Conservation (phyloP, 1,140 invertebrate genomes). For the Trichoplusia ni region DNA sequence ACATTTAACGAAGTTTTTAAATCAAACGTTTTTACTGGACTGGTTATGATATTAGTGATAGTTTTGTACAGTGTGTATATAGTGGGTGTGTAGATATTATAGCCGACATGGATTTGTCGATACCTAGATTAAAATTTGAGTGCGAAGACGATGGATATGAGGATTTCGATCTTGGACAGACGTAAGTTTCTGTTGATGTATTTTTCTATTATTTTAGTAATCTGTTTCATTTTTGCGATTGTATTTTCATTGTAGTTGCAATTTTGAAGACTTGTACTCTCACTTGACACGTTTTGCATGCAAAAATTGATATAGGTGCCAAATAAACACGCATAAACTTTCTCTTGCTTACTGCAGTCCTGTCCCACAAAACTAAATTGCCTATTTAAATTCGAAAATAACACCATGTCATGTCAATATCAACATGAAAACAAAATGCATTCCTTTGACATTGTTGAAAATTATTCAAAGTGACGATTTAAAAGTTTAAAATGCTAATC, state of each 20-base stretch:
- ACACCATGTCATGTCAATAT: no score
- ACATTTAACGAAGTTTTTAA: constrained; percentile 2
- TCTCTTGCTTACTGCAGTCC: no score
- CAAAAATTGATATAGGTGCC: background rate
- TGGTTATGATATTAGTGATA: constrained; percentile 39
- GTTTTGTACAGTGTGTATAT: constrained; percentile 46
- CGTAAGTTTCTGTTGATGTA: constrained; percentile 47
- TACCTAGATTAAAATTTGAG: constrained; percentile 65
- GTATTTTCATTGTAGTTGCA: no score
- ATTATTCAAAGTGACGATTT: no score
- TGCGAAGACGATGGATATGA: constrained; percentile 45
- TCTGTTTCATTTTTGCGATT: background rate
- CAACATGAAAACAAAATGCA: no score
- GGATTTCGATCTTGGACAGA: constrained; percentile 53
- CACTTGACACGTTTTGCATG: no score
- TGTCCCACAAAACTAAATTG: no score
- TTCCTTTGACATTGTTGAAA: no score
- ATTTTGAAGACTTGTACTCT: no score
- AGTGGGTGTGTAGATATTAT: constrained; percentile 47
- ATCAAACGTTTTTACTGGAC: constrained; percentile 20
- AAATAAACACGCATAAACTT: no score
- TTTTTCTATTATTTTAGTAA: background rate
- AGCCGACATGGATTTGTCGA: constrained; percentile 64
- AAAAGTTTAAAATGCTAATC: no score
- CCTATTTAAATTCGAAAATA: no score